phyloP scores from a whole-genome alignment of 2,113 vertebrate genomes.

The Felis chaus region DNA sequence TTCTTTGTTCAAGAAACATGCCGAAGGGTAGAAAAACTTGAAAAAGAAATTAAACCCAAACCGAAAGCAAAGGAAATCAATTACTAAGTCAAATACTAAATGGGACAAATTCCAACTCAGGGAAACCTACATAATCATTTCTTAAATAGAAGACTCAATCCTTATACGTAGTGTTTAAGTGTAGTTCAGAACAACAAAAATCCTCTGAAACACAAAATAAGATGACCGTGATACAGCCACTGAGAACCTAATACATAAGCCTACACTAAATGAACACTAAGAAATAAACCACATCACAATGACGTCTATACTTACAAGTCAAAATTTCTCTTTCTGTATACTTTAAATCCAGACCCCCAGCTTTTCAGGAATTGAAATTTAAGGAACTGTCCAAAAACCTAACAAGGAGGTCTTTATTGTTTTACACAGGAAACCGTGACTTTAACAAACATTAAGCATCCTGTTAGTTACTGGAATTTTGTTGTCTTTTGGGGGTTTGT shows the following conservation, averaged over 20 bases:
- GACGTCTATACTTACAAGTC: neutral
- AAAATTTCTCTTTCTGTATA: neutral
- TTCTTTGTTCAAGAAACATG: constrained; percentile 8
- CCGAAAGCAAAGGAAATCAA: neutral
- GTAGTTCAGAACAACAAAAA: neutral
- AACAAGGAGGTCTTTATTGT: neutral
- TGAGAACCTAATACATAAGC: neutral
- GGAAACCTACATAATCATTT: neutral
- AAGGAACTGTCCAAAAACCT: neutral
- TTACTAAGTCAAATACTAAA: neutral
- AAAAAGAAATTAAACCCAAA: neutral
- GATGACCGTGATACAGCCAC: neutral
- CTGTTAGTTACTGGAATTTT: neutral
- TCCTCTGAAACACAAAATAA: neutral
- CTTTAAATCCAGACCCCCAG: neutral
- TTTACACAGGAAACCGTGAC: neutral
- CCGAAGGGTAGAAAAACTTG: neutral
- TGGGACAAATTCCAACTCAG: neutral
- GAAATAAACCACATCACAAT: neutral
- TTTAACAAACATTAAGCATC: neutral
- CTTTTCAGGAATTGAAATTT: neutral
- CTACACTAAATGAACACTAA: neutral
- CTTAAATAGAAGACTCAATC: neutral
- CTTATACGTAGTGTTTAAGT: neutral
- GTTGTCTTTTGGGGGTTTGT: neutral